These are phyloP conservation scores for Cremastobaeus sp. DNA, from an alignment of 2,888 invertebrate species.

Conservation along the genomic window DNA sequence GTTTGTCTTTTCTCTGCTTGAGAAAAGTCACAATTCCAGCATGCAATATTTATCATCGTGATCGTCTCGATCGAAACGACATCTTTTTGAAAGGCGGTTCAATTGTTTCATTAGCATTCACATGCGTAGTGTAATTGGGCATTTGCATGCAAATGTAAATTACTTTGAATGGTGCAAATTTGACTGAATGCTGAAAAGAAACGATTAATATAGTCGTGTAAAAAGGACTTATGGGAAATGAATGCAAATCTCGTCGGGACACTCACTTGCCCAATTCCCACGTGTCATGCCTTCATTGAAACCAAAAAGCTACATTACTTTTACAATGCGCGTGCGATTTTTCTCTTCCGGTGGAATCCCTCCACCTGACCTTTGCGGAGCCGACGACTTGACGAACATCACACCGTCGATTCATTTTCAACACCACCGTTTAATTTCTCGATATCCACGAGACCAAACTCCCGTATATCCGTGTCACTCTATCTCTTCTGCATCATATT, in stretches of 20 bases:
- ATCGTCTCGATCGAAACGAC: no score
- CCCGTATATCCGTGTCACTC: slow-evolving; percentile 13
- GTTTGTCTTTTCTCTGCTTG: neutral
- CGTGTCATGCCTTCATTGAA: slow-evolving; percentile 27
- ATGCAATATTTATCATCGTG: no score
- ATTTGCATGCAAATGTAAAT: no score
- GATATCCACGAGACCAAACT: slow-evolving; percentile 39
- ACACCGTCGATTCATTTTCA: slow-evolving; percentile 53
- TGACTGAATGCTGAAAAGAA: no score
- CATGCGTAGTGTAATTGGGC: no score
- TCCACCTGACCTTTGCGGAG: slow-evolving; percentile 26
- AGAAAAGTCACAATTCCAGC: slow-evolving; percentile 25
- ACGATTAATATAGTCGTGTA: no score
- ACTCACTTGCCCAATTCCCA: slow-evolving; percentile 30
- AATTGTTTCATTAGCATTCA: no score
- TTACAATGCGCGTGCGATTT: slow-evolving; percentile 22
- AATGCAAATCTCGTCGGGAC: no score
- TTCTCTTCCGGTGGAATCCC: slow-evolving; percentile 38
- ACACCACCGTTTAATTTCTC: slow-evolving; percentile 47
- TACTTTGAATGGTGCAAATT: no score
- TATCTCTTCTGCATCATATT: slow-evolving; percentile 15
- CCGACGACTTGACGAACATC: slow-evolving; percentile 36
- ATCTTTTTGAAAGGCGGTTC: no score
- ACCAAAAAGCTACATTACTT: slow-evolving; percentile 27
- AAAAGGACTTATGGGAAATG: no score